Evolutionary conservation across 1,140 invertebrate species (phyloP).

Genomic region (Elymnias hypermnestra): DNA sequence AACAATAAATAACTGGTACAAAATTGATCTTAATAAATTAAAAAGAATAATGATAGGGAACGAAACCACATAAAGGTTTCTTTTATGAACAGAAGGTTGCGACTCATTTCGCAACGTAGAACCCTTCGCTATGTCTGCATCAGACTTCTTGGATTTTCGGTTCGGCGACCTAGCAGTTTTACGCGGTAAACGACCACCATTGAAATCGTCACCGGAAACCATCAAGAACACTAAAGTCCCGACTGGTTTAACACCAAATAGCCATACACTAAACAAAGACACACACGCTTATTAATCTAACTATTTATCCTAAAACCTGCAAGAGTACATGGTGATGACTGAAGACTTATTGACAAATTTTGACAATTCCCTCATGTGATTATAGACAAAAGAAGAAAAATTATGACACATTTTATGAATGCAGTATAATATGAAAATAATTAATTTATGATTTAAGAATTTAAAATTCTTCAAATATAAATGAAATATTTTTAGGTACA

Average conservation of each 20-base stretch:
- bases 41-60: slow-evolving; percentile 90
- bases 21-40: slow-evolving; percentile 85
- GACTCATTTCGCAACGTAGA: slow-evolving; percentile 73
- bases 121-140: slow-evolving; percentile 73
- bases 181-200: slow-evolving; percentile 73
- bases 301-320: slow-evolving; percentile 52
- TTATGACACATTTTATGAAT: no score
- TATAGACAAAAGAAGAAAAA: no score
- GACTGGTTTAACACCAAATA: slow-evolving; percentile 54
- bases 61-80: slow-evolving; percentile 90
- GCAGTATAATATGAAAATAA: no score
- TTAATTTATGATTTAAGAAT: no score
- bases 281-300: slow-evolving; percentile 55
- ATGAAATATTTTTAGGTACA: no score
- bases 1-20: slow-evolving; percentile 90
- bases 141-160: slow-evolving; percentile 70
- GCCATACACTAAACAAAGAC: slow-evolving; percentile 66
- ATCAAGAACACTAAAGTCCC: slow-evolving; percentile 66
- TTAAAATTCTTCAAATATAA: no score
- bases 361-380: slow-evolving; percentile 14
- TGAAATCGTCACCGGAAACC: slow-evolving; percentile 76
- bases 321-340: slow-evolving; percentile 44
- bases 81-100: slow-evolving; percentile 87
- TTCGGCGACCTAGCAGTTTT: slow-evolving; percentile 74
- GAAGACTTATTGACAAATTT: slow-evolving; percentile 54